Conservation (phyloP, 2,113 vertebrate species). For the Phocoena sinus region DNA sequence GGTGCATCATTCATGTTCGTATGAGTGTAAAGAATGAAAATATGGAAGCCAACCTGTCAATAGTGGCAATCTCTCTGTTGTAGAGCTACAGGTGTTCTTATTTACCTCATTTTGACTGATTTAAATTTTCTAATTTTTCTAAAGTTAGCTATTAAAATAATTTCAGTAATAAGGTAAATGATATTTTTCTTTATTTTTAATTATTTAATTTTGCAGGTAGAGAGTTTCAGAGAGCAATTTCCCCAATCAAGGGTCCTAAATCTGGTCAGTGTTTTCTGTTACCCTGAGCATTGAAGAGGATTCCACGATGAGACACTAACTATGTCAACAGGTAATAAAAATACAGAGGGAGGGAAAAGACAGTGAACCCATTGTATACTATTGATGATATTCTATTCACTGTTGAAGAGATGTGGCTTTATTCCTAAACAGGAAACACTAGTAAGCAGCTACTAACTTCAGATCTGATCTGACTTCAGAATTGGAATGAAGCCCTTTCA, state of each 20-base stretch:
- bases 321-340: neutral
- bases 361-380: neutral
- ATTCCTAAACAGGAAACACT: neutral
- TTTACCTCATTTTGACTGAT: neutral
- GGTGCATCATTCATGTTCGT: accelerated
- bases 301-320: neutral
- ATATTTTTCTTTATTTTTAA: neutral
- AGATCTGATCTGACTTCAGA: neutral
- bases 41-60: neutral
- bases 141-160: neutral
- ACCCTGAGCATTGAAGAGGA: neutral
- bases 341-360: too few species aligned
- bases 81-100: neutral
- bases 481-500: neutral
- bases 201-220: neutral
- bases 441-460: neutral
- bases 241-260: neutral
- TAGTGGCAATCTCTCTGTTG: neutral
- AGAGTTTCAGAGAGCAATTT: neutral
- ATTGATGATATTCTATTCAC: neutral
- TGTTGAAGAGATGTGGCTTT: neutral
- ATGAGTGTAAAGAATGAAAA: neutral
- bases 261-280: neutral
- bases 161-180: neutral
- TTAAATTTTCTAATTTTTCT: neutral